phyloP scores from a whole-genome alignment of 2,888 invertebrate species.

The Rhyacophila evoluta region DNA sequence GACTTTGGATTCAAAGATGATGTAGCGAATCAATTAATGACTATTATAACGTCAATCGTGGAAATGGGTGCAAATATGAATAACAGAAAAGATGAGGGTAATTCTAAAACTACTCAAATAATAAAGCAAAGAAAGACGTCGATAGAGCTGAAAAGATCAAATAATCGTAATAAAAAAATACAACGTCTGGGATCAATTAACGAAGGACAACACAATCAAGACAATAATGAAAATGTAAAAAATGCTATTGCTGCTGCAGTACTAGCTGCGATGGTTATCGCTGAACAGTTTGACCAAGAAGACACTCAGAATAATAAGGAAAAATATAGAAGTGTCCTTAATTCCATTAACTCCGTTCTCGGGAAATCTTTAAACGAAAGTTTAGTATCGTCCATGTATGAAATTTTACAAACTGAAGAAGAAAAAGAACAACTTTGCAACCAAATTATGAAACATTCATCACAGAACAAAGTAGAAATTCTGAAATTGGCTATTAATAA shows the following conservation, averaged over 20 bases:
- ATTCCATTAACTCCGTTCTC: slow-evolving; percentile 68
- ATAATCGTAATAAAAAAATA: slow-evolving; percentile 32
- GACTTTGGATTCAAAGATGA: slow-evolving; percentile 69
- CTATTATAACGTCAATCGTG: slow-evolving; percentile 67
- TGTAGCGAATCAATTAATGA: slow-evolving; percentile 69
- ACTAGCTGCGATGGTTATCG: slow-evolving; percentile 67
- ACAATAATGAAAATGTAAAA: slow-evolving; percentile 68
- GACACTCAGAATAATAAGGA: slow-evolving; percentile 67
- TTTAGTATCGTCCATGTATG: slow-evolving; percentile 67
- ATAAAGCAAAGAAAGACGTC: slow-evolving; percentile 58
- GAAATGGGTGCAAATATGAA: slow-evolving; percentile 69
- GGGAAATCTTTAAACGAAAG: slow-evolving; percentile 68
- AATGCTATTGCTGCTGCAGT: slow-evolving; percentile 70
- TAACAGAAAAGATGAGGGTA: slow-evolving; percentile 58
- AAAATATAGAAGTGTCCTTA: slow-evolving; percentile 67
- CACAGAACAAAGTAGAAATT: slow-evolving; percentile 74
- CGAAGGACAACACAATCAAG: slow-evolving; percentile 58
- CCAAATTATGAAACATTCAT: slow-evolving; percentile 67
- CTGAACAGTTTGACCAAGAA: slow-evolving; percentile 64
- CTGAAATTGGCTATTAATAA: slow-evolving; percentile 71
- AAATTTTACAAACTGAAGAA: slow-evolving; percentile 68
- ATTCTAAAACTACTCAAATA: background rate
- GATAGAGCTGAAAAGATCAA: slow-evolving; percentile 56
- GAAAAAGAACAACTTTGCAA: slow-evolving; percentile 66
- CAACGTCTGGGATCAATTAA: slow-evolving; percentile 39